Evolutionary conservation across 2,113 vertebrate genomes (phyloP).

Genomic region (Marcusenius ussheri): DNA sequence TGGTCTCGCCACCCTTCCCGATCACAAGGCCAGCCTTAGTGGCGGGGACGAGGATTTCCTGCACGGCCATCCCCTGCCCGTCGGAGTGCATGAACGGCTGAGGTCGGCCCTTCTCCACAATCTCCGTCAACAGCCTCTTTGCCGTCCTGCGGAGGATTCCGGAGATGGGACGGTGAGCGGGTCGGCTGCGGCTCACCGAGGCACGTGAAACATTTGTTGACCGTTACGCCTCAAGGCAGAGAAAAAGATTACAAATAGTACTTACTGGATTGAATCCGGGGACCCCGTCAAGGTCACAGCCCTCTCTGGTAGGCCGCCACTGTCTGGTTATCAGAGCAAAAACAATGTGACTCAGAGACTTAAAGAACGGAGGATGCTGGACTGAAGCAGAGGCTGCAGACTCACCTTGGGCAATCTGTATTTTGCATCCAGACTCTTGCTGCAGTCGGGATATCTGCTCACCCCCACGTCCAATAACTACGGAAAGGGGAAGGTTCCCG

Average conservation of each 20-base stretch:
- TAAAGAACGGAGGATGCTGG: neutral
- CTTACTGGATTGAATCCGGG: slow-evolving; percentile 90
- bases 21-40: slow-evolving; percentile 96
- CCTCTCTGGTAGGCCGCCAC: slow-evolving; percentile 89
- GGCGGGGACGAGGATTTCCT: slow-evolving; percentile 95
- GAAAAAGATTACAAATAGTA: slow-evolving; percentile 26
- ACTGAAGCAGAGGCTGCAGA: neutral
- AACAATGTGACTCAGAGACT: slow-evolving; percentile 10
- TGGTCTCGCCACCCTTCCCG: slow-evolving; percentile 95
- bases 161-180: neutral
- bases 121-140: slow-evolving; percentile 86
- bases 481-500: slow-evolving; percentile 6
- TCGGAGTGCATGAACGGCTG: slow-evolving; percentile 93
- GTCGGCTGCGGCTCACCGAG: neutral
- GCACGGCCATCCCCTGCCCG: slow-evolving; percentile 88
- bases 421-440: slow-evolving; percentile 96
- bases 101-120: slow-evolving; percentile 93
- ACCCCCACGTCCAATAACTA: slow-evolving; percentile 97
- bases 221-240: neutral
- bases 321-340: slow-evolving; percentile 63
- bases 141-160: slow-evolving; percentile 63
- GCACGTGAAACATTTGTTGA: neutral
- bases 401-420: slow-evolving; percentile 95
- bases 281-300: slow-evolving; percentile 90
- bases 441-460: slow-evolving; percentile 96